Percentiles rank a stretch among this genome's conserved stretches.
phyloP scores from a whole-genome alignment of 2,888 invertebrate species.

The Galeopsomyia nigrocyanea region DNA sequence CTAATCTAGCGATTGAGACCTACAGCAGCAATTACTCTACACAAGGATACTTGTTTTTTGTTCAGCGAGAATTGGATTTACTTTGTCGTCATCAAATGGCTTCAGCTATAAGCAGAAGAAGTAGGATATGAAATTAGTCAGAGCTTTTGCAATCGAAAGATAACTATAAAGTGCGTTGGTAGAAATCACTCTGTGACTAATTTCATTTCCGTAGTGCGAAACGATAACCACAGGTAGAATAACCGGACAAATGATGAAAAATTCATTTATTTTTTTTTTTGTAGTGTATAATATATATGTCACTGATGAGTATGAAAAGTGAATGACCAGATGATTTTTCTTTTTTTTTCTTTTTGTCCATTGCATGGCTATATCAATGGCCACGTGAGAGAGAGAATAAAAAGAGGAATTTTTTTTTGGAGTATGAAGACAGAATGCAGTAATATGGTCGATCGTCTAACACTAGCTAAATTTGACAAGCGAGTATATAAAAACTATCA shows the following conservation, averaged over 20 bases:
- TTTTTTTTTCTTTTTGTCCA: too few species aligned
- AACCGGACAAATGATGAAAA: slow-evolving; percentile 44
- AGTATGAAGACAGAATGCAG: slow-evolving; percentile 15
- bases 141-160: slow-evolving; percentile 24
- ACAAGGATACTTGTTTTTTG: slow-evolving; percentile 31
- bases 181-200: slow-evolving; percentile 30
- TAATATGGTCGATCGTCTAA: slow-evolving; percentile 1
- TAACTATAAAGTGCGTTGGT: slow-evolving; percentile 14
- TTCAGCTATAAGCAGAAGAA: slow-evolving; percentile 40
- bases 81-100: slow-evolving; percentile 43
- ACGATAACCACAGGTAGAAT: slow-evolving; percentile 39
- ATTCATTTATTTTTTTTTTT: slow-evolving; percentile 21
- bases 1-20: too few species aligned
- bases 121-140: slow-evolving; percentile 55
- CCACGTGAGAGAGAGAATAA: slow-evolving; percentile 5
- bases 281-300: slow-evolving; percentile 29
- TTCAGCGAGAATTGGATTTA: neutral
- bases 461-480: slow-evolving; percentile 50
- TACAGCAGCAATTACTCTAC: slow-evolving; percentile 44
- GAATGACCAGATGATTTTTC: slow-evolving; percentile 31
- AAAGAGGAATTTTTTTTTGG: neutral
- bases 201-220: slow-evolving; percentile 56
- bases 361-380: slow-evolving; percentile 10
- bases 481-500: slow-evolving; percentile 61
- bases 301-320: slow-evolving; percentile 38